A percentile compares a stretch with the other conserved stretches of the same genome.
Evolutionary conservation across 2,113 vertebrate genomes (phyloP).

Genomic region (Rhea americana): DNA sequence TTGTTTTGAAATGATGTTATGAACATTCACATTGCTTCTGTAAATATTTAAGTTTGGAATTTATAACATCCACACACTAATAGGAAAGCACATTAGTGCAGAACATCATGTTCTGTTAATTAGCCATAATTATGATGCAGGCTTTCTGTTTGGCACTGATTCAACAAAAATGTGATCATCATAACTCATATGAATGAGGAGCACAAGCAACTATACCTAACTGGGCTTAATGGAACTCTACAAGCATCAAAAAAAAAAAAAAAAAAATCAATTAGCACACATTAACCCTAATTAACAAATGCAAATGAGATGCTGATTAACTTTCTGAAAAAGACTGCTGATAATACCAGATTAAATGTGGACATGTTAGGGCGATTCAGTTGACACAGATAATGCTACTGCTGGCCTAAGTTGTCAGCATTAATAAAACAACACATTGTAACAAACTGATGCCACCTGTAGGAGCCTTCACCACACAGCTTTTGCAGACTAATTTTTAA

Average conservation of each 20-base stretch:
- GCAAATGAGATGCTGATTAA: slow-evolving; percentile 88
- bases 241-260: slow-evolving; percentile 79
- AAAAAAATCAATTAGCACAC: slow-evolving; percentile 86
- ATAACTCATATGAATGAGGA: slow-evolving; percentile 79
- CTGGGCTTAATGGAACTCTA: slow-evolving; percentile 82
- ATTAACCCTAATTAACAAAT: slow-evolving; percentile 89
- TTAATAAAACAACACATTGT: slow-evolving; percentile 75
- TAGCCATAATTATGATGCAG: slow-evolving; percentile 86
- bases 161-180: slow-evolving; percentile 81
- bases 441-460: slow-evolving; percentile 71
- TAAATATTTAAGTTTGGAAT: slow-evolving; percentile 70
- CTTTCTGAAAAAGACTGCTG: slow-evolving; percentile 80
- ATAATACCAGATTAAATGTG: slow-evolving; percentile 75
- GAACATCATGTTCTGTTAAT: slow-evolving; percentile 80
- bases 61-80: slow-evolving; percentile 65
- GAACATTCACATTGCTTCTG: neutral
- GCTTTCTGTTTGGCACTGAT: slow-evolving; percentile 76
- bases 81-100: slow-evolving; percentile 69
- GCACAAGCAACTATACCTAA: slow-evolving; percentile 79
- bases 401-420: slow-evolving; percentile 75
- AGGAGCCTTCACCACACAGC: slow-evolving; percentile 11
- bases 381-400: slow-evolving; percentile 78
- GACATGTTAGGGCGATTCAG: slow-evolving; percentile 81
- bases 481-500: neutral
- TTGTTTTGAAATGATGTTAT: neutral